Evolutionary conservation across 2,113 vertebrate species (phyloP).

Genomic region (Archilochus colubris): DNA sequence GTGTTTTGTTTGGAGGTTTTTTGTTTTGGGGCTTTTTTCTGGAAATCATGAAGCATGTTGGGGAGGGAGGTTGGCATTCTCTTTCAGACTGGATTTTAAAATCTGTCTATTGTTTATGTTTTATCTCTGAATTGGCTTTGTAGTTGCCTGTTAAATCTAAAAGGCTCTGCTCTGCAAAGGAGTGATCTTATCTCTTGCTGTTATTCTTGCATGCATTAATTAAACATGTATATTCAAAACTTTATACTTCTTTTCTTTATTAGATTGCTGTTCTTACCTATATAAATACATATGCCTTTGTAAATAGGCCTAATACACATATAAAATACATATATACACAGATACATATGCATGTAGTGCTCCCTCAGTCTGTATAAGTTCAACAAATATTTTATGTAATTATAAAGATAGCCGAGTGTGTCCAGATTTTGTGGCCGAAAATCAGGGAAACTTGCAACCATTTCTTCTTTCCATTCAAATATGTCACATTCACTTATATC

Average conservation of each 20-base stretch:
- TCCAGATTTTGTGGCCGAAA: background rate
- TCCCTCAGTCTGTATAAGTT: background rate
- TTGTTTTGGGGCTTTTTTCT: background rate
- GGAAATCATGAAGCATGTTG: background rate
- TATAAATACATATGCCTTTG: background rate
- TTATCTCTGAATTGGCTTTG: background rate
- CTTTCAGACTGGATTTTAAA: background rate
- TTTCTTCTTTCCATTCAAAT: background rate
- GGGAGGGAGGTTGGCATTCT: background rate
- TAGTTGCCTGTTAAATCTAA: background rate
- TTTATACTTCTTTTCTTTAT: background rate
- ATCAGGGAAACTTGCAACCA: background rate
- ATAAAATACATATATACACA: background rate
- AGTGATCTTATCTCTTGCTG: background rate
- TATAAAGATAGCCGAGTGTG: background rate
- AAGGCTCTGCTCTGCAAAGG: background rate
- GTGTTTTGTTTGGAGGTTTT: no score
- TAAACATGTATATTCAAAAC: background rate
- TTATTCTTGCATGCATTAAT: background rate
- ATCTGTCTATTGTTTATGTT: background rate
- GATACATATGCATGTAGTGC: background rate
- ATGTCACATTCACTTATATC: background rate
- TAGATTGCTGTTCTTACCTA: background rate
- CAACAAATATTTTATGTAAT: background rate
- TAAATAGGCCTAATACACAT: background rate